These are phyloP conservation scores for Trachymyrmex septentrionalis DNA, from an alignment of 1,140 invertebrate genomes.

Conservation along the genomic window DNA sequence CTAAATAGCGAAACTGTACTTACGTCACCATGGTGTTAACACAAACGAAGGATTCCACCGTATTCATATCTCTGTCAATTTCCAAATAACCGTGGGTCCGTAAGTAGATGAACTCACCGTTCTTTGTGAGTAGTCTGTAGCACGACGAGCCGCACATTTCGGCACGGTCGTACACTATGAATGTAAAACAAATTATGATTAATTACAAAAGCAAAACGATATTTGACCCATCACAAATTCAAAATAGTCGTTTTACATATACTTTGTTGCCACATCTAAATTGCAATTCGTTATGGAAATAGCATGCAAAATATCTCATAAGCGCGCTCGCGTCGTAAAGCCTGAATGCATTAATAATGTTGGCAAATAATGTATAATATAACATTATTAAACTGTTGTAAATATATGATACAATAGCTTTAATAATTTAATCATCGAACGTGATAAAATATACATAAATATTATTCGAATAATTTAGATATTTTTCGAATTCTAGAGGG, in stretches of 20 bases:
- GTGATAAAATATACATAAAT: slow-evolving; percentile 1
- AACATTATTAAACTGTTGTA: slow-evolving; percentile 17
- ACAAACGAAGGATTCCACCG: slow-evolving; percentile 93
- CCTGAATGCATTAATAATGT: slow-evolving; percentile 14
- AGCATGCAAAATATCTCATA: background rate
- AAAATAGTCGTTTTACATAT: background rate
- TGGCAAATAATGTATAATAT: background rate
- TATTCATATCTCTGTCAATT: slow-evolving; percentile 90
- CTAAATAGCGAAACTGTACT: slow-evolving; percentile 73
- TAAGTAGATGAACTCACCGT: slow-evolving; percentile 93
- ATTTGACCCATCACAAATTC: background rate
- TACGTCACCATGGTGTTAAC: slow-evolving; percentile 93
- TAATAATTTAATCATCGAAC: background rate
- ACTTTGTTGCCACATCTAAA: slow-evolving; percentile 16
- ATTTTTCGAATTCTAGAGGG: background rate
- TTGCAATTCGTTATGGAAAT: slow-evolving; percentile 29
- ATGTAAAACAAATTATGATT: slow-evolving; percentile 68
- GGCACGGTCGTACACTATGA: slow-evolving; percentile 93
- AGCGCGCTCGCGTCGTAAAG: background rate
- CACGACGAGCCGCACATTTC: slow-evolving; percentile 92
- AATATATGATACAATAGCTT: background rate
- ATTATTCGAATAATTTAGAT: background rate
- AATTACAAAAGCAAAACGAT: background rate
- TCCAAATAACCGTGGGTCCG: slow-evolving; percentile 93
- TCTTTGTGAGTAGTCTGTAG: slow-evolving; percentile 92